These are phyloP conservation scores for Drosophila buzzatii DNA, from an alignment of 2,888 invertebrate species.

Conservation along the genomic window DNA sequence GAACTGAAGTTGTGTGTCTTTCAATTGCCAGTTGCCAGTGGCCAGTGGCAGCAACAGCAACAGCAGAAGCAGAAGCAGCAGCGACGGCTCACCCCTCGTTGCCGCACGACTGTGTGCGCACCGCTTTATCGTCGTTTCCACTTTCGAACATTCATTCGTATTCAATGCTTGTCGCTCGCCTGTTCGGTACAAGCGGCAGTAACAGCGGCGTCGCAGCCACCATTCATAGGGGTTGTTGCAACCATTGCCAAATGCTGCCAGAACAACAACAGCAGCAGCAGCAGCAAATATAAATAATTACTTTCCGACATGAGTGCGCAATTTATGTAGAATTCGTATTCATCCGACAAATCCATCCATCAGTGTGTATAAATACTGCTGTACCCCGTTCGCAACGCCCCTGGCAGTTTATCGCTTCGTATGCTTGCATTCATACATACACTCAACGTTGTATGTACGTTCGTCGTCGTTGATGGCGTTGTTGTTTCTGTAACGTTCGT, in stretches of 20 bases:
- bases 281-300: conserved; percentile 34
- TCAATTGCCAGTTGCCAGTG: conserved; percentile 22
- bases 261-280: conserved; percentile 15
- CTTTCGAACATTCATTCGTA: conserved; percentile 64
- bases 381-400: conserved; percentile 43
- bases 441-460: conserved; percentile 32
- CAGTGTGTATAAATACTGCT: conserved; percentile 22
- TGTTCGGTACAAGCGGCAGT: conserved; percentile 29
- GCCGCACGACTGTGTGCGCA: conserved; percentile 53
- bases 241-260: conserved; percentile 16
- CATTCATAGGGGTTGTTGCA: conserved; percentile 51
- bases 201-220: conserved; percentile 43
- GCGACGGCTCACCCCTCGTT: conserved; percentile 46
- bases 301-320: conserved; percentile 29
- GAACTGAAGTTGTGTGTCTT: conserved; percentile 52
- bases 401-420: conserved; percentile 57
- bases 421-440: conserved; percentile 46
- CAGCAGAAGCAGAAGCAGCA: neutral
- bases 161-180: conserved; percentile 64
- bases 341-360: conserved; percentile 21
- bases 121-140: conserved; percentile 66
- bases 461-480: conserved; percentile 33
- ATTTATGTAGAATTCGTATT: conserved; percentile 20
- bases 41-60: conserved; percentile 18
- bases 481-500: conserved; percentile 41